Evolutionary conservation across 2,113 vertebrate genomes (phyloP), one percentile per base, ranked within the genome.

Genomic region (Recurvirostra avosetta): DNA sequence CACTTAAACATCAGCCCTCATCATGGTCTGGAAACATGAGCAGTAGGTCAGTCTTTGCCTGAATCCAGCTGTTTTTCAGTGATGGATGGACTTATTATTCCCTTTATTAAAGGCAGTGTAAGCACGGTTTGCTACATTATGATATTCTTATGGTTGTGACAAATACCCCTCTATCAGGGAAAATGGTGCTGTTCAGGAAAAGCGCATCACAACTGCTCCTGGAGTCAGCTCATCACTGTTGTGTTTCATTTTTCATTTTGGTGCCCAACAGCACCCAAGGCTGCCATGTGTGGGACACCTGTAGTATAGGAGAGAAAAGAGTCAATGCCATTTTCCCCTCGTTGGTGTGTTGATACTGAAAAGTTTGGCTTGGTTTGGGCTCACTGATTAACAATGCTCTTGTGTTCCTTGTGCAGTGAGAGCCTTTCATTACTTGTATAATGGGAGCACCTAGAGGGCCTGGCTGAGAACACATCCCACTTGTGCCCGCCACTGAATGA

Each of bases 361-460:
- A 50, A 41, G 15, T 50, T 55, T 74, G 55, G 18, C 32, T 86
- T 74, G 49, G 26, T 81, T 59, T 86, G 61, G 27, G 34, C 40
- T 86, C 3, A 0, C 32, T 74, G 45, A 16, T 13, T 45, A 50
- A 29, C 1, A 4, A 27, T 75, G 67, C n/a, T 86, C 9, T 63
- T 73, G 43, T 73, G 47, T 61, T 90, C 53, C 55, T 50, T 32
- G 32, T 63, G 43, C 76, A 74, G 81, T 9, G 32, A 86, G 36
- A 92, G 50, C 50, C 45, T 92, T 78, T 83, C 61, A 45, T 78
- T 83, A 23, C 45, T 79, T 78, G 76, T 83, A 49, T 63, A 40
- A 86, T 50, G 66, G 86, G 81, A 83, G 40, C 92, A 86, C 76
- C 76, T 73, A 83, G 66, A 92, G 72, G 61, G 55, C 76, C 81